phyloP scores from a whole-genome alignment of 2,888 invertebrate genomes.

The Acleris literana region DNA sequence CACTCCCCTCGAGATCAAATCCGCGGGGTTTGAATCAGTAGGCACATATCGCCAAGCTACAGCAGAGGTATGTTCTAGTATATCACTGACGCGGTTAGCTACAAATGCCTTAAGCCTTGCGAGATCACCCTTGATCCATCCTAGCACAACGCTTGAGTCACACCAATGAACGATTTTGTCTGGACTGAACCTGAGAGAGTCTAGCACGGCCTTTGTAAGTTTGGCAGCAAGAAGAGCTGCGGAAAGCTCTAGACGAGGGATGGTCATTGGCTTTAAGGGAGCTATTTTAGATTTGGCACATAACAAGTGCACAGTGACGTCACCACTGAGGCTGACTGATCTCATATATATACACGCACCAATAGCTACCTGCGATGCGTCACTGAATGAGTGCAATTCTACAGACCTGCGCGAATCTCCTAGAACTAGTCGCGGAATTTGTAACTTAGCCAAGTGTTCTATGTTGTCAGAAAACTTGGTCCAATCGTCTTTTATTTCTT shows the following conservation, averaged over 20 bases:
- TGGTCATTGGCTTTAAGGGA: slow-evolving; percentile 31
- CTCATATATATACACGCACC: slow-evolving; percentile 36
- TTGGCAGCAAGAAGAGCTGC: slow-evolving; percentile 30
- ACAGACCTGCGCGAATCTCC: slow-evolving; percentile 19
- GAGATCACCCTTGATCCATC: slow-evolving; percentile 41
- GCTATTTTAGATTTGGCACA: slow-evolving; percentile 35
- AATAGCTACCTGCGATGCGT: slow-evolving; percentile 36
- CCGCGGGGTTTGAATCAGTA: slow-evolving; percentile 41
- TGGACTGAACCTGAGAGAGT: slow-evolving; percentile 17
- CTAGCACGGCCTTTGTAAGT: slow-evolving; percentile 19
- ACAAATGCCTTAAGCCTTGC: slow-evolving; percentile 44
- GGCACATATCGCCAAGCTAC: slow-evolving; percentile 42
- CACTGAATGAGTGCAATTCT: slow-evolving; percentile 39
- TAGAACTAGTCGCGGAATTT: slow-evolving; percentile 29
- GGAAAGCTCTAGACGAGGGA: slow-evolving; percentile 34
- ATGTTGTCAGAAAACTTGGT: slow-evolving; percentile 6
- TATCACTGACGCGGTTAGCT: slow-evolving; percentile 41
- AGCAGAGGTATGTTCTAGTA: slow-evolving; percentile 36
- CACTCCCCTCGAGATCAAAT: too few species aligned
- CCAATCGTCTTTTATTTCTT: slow-evolving; percentile 24
- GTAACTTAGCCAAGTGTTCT: slow-evolving; percentile 7
- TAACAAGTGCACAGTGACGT: slow-evolving; percentile 7
- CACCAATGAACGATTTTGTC: slow-evolving; percentile 30
- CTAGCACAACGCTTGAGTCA: slow-evolving; percentile 42
- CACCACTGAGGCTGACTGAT: not conserved